Conservation (phyloP, 2,113 vertebrate species). For the Bubo blakistoni region DNA sequence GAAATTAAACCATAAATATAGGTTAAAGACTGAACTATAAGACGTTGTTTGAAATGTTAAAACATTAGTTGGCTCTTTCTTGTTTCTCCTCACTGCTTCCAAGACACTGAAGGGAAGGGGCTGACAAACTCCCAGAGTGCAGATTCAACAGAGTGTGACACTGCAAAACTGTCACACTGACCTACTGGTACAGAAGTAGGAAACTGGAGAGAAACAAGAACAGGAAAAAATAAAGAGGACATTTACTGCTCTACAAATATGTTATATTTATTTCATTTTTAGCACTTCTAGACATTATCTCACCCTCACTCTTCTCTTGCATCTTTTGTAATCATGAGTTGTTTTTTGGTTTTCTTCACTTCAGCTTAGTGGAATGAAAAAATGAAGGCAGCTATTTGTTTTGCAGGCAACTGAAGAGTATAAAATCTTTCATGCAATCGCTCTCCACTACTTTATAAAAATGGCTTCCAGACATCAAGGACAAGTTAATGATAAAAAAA, state of each 20-base stretch:
- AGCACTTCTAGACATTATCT: background rate
- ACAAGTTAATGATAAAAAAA: background rate
- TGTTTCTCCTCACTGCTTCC: background rate
- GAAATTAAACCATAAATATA: constrained; percentile 33
- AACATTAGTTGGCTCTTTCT: background rate
- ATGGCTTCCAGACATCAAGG: background rate
- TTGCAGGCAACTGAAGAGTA: background rate
- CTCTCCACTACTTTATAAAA: background rate
- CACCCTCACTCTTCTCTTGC: background rate
- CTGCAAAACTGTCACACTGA: background rate
- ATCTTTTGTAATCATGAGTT: background rate
- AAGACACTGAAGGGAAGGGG: background rate
- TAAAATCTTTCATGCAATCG: background rate
- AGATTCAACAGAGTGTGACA: background rate
- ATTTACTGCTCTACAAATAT: background rate
- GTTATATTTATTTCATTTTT: background rate
- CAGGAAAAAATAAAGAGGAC: background rate
- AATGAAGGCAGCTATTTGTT: background rate
- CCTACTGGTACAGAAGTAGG: background rate
- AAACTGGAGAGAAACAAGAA: background rate
- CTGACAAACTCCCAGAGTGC: background rate
- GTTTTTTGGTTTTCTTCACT: background rate
- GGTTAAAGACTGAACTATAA: background rate
- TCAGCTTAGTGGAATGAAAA: background rate
- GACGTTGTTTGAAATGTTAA: background rate